Evolutionary conservation across 2,888 invertebrate genomes (phyloP).

Genomic region (Tenthredo notha): DNA sequence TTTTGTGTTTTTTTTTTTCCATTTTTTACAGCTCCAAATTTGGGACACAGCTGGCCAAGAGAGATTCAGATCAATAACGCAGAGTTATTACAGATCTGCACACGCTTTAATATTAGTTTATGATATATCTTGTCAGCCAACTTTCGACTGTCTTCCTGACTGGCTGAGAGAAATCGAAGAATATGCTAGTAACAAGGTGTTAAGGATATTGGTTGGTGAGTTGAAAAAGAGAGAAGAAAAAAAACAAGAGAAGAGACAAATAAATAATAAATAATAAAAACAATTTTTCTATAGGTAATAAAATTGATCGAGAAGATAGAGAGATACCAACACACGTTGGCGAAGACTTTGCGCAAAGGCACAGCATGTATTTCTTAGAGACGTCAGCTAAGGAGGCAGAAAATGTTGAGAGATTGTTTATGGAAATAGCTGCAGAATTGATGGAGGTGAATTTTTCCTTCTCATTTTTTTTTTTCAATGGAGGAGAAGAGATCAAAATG

Average conservation of each 20-base stretch:
- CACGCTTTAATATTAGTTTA: slow-evolving; percentile 98
- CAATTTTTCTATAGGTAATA: slow-evolving; percentile 86
- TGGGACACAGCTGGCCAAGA: slow-evolving; percentile 99
- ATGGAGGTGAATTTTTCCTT: slow-evolving; percentile 84
- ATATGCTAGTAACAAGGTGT: slow-evolving; percentile 96
- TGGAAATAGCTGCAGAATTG: slow-evolving; percentile 96
- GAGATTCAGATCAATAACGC: slow-evolving; percentile 97
- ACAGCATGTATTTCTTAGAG: slow-evolving; percentile 98
- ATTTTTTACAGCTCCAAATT: slow-evolving; percentile 91
- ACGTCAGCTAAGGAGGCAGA: slow-evolving; percentile 99
- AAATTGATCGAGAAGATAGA: slow-evolving; percentile 97
- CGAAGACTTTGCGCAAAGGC: slow-evolving; percentile 96
- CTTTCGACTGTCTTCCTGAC: slow-evolving; percentile 97
- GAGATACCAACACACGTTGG: slow-evolving; percentile 97
- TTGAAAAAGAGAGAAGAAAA: slow-evolving; percentile 58
- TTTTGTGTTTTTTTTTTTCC: background rate
- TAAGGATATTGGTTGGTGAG: slow-evolving; percentile 95
- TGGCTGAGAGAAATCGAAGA: slow-evolving; percentile 99
- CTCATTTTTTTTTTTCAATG: too few species aligned
- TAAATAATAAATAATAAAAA: background rate
- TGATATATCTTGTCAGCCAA: slow-evolving; percentile 98
- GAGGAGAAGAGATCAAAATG: too few species aligned
- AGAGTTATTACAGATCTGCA: slow-evolving; percentile 98
- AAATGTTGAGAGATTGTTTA: slow-evolving; percentile 97
- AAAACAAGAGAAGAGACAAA: background rate